Evolutionary conservation across 2,797 vertebrate genomes (phyloP).

Genomic region (Poecilia picta): DNA sequence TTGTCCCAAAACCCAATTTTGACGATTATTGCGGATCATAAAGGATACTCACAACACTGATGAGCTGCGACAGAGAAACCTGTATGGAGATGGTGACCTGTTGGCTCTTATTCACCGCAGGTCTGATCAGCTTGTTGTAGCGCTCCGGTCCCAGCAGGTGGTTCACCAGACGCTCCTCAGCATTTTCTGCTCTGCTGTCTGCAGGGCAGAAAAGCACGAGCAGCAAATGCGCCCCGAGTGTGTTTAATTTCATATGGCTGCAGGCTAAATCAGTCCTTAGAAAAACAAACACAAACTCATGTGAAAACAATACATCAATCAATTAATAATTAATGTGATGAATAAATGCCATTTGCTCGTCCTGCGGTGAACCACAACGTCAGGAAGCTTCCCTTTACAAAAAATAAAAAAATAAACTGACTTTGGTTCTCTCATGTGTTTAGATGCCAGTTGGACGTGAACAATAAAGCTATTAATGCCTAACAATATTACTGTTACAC

Average conservation of each 20-base stretch:
- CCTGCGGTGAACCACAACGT: neutral
- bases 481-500: constrained; percentile 1
- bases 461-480: constrained; percentile 33
- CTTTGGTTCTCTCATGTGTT: neutral
- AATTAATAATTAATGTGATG: constrained; percentile 10
- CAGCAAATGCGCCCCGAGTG: neutral
- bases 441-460: constrained; percentile 52
- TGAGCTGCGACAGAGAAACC: constrained; percentile 85
- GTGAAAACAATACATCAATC: neutral
- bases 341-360: constrained; percentile 27
- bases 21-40: neutral
- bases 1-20: neutral
- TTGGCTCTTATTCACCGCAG: constrained; percentile 83
- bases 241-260: neutral
- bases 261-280: neutral
- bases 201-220: constrained; percentile 7
- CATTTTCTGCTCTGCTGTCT: constrained; percentile 79
- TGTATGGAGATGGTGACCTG: constrained; percentile 85
- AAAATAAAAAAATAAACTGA: neutral
- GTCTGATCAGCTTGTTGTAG: constrained; percentile 85
- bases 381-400: neutral
- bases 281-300: neutral
- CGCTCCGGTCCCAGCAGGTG: constrained; percentile 81
- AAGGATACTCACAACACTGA: constrained; percentile 80
- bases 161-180: constrained; percentile 83